A percentile compares a stretch with the other conserved stretches of the same genome.
Conservation (phyloP, 2,113 vertebrate species). For the Apodemus speciosus region DNA sequence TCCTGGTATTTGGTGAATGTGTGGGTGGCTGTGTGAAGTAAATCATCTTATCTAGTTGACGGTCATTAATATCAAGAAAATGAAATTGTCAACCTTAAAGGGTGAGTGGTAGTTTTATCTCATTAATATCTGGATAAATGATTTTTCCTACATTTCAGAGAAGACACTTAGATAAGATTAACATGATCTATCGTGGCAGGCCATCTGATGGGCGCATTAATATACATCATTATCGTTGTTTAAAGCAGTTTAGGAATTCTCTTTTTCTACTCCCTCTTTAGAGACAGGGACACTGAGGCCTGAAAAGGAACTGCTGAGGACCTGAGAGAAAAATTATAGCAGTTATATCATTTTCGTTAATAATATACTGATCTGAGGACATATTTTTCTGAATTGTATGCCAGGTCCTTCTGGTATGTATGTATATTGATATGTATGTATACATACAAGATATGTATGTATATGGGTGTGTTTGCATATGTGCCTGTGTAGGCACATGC, state of each 20-base stretch:
- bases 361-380: neutral
- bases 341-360: neutral
- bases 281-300: neutral
- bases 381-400: neutral
- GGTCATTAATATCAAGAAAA: neutral
- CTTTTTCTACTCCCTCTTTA: neutral
- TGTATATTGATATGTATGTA: no score
- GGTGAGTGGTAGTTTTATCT: neutral
- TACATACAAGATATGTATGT: fast-evolving
- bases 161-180: neutral
- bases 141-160: constrained; percentile 40
- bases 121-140: neutral
- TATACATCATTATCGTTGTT: neutral
- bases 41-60: neutral
- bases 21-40: neutral
- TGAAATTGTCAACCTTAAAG: constrained; percentile 23
- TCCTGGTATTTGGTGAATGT: neutral
- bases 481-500: neutral
- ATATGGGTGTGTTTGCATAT: neutral
- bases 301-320: neutral
- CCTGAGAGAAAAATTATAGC: neutral
- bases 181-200: neutral
- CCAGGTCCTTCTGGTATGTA: neutral
- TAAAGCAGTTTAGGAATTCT: neutral
- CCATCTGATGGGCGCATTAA: neutral